Conservation (phyloP, 2,888 invertebrate genomes). For the Taphrorychus bicolor region DNA sequence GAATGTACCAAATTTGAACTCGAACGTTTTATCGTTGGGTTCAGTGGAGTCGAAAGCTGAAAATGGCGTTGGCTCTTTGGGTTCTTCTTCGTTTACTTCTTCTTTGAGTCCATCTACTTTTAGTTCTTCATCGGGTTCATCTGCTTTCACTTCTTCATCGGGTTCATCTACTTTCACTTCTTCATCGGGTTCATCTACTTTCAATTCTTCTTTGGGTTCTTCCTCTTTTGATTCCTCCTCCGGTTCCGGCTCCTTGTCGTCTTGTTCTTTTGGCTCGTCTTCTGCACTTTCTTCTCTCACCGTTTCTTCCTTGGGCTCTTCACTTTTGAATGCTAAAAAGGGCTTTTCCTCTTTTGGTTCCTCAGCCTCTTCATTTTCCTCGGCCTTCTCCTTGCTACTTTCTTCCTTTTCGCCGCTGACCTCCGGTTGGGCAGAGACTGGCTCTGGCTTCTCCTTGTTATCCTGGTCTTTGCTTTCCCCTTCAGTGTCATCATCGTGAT, state of each 20-base stretch:
- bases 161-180: too few species aligned
- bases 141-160: not conserved
- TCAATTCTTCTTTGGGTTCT: conserved; percentile 11
- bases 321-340: not conserved
- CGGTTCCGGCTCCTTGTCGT: not conserved
- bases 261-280: not conserved
- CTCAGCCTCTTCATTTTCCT: not conserved
- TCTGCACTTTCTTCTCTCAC: not conserved
- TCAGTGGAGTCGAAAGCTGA: too few species aligned
- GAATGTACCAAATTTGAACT: not conserved
- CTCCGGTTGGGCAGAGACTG: too few species aligned
- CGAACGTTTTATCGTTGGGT: not conserved
- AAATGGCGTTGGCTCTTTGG: not conserved
- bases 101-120: not conserved
- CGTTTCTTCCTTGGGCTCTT: not conserved
- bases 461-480: not conserved
- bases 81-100: not conserved
- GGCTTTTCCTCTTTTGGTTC: not conserved
- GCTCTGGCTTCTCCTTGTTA: not conserved
- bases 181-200: not conserved
- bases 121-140: not conserved
- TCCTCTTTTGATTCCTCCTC: conserved; percentile 10
- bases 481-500: not conserved
- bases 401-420: not conserved
- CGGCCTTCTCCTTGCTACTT: not conserved